These are phyloP conservation scores for Enteromius anoplus DNA, from an alignment of 2,797 vertebrate species.

Conservation along the genomic window DNA sequence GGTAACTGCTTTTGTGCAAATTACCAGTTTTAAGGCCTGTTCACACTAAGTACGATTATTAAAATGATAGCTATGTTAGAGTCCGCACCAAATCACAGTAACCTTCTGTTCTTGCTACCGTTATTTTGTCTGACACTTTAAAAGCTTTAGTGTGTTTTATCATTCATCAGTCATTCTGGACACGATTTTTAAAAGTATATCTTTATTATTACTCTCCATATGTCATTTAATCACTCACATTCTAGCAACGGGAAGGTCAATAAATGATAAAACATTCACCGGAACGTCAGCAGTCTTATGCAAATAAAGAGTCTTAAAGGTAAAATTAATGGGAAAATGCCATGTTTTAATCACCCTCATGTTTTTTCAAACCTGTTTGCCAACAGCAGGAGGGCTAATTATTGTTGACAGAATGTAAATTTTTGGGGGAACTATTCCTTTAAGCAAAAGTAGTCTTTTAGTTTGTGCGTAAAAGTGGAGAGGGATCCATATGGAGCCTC, in stretches of 20 bases:
- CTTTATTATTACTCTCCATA: background rate
- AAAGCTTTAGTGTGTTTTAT: background rate
- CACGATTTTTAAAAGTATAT: background rate
- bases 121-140: background rate
- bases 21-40: background rate
- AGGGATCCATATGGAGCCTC: constrained; percentile 17
- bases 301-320: background rate
- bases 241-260: background rate
- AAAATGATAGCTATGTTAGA: background rate
- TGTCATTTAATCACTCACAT: background rate
- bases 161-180: background rate
- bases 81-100: background rate
- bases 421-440: background rate
- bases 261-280: background rate
- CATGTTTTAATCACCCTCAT: background rate
- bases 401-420: background rate
- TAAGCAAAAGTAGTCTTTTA: constrained; percentile 12
- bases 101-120: background rate
- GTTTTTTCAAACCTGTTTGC: background rate
- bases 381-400: background rate
- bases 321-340: background rate
- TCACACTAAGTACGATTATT: background rate
- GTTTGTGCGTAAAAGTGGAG: constrained; percentile 16
- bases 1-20: background rate
- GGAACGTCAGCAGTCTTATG: background rate